Evolutionary conservation across 2,888 invertebrate species (phyloP).

Genomic region (Lapara coniferarum): DNA sequence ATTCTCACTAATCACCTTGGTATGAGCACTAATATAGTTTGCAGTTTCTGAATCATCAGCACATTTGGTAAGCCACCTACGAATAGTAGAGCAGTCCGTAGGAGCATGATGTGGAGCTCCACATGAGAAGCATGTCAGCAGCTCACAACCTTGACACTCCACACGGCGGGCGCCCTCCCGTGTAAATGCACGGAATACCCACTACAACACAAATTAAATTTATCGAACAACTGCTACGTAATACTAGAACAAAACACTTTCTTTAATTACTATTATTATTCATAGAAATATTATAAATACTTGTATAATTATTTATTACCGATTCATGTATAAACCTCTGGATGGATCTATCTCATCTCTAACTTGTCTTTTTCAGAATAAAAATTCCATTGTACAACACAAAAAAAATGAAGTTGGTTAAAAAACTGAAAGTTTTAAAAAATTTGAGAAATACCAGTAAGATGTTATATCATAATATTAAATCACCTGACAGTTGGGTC

Average conservation of each 20-base stretch:
- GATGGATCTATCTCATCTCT: no score
- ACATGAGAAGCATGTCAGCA: conserved; percentile 97
- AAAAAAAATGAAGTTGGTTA: no score
- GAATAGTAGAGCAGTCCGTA: conserved; percentile 97
- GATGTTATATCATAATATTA: conserved; percentile 25
- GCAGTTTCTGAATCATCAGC: conserved; percentile 99
- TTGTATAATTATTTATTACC: no score
- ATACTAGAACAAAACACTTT: no score
- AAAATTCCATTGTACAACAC: not conserved
- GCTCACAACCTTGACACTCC: conserved; percentile 94
- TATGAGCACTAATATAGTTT: conserved; percentile 99
- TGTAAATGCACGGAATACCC: conserved; percentile 93
- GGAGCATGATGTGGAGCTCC: conserved; percentile 99
- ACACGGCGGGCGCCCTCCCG: conserved; percentile 90
- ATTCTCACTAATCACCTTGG: conserved; percentile 84
- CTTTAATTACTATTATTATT: no score
- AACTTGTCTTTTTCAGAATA: no score
- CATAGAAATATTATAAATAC: no score
- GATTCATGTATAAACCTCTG: no score
- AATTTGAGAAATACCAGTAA: no score
- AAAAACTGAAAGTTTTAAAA: not conserved
- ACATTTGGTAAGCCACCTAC: conserved; percentile 99
- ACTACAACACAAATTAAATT: conserved; percentile 52
- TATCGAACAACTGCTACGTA: no score
- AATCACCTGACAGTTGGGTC: conserved; percentile 94